A percentile compares a stretch with the other conserved stretches of the same genome.
Evolutionary conservation across 2,888 invertebrate species (phyloP).

Genomic region (Euplexia lucipara): DNA sequence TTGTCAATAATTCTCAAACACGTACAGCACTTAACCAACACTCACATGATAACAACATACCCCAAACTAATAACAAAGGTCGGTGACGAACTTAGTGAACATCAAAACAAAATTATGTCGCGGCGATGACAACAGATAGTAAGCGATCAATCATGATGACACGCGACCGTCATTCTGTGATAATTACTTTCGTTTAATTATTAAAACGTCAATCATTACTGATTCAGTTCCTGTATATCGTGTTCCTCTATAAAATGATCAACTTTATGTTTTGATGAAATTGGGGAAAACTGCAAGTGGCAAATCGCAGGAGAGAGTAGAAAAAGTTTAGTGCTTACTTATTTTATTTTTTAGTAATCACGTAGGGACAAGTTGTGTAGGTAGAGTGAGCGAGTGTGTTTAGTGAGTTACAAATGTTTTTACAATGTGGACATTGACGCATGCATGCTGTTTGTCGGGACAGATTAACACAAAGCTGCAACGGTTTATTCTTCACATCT

Average conservation of each 20-base stretch:
- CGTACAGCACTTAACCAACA: neutral
- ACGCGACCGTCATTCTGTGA: constrained; percentile 53
- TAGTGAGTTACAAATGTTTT: no score
- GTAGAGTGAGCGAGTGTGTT: no score
- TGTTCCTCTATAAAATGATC: neutral
- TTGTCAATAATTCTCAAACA: neutral
- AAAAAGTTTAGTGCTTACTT: no score
- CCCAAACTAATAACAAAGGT: constrained; percentile 35
- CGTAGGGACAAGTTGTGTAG: no score
- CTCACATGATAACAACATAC: neutral
- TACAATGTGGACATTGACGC: no score
- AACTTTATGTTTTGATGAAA: constrained; percentile 18
- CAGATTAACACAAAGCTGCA: no score
- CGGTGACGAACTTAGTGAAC: constrained; percentile 31
- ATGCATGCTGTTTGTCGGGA: no score
- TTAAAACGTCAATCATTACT: constrained; percentile 59
- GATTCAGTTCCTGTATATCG: constrained; percentile 35
- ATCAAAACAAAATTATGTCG: constrained; percentile 52
- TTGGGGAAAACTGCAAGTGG: neutral
- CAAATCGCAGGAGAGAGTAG: no score
- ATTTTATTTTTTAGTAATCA: no score
- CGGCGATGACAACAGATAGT: constrained; percentile 56
- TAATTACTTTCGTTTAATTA: constrained; percentile 56
- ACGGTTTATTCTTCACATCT: no score
- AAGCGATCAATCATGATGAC: constrained; percentile 62